Evolutionary conservation across 1,140 invertebrate species (phyloP).

Genomic region (Micrasema longulum): DNA sequence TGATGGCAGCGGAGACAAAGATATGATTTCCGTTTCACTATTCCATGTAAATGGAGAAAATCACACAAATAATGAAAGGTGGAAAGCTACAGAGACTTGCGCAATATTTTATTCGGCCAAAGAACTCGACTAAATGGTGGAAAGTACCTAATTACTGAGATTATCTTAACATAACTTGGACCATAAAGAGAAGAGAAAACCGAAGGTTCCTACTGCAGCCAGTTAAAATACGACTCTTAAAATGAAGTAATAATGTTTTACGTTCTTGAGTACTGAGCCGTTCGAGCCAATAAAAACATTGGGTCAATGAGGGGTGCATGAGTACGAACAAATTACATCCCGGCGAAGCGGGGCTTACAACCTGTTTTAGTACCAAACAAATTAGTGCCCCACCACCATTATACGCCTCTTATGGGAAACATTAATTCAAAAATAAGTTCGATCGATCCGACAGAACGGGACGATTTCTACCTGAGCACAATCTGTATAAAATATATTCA

Average conservation of each 20-base stretch:
- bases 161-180: not conserved
- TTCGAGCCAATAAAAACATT: conserved; percentile 15
- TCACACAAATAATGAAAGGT: conserved; percentile 7
- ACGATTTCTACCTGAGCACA: conserved; percentile 27
- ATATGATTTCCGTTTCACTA: conserved; percentile 1
- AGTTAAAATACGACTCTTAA: too few relatives aligned
- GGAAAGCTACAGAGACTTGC: conserved; percentile 22
- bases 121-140: conserved; percentile 20
- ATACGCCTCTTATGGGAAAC: conserved; percentile 32
- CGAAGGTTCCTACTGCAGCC: conserved; percentile 2
- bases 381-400: conserved; percentile 24
- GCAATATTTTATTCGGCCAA: conserved; percentile 9
- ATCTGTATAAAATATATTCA: conserved; percentile 4
- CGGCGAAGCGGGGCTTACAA: conserved; percentile 1
- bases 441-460: conserved; percentile 5
- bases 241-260: too few relatives aligned
- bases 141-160: conserved; percentile 11
- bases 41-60: conserved; percentile 21
- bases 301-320: conserved; percentile 8
- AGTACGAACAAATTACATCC: conserved; percentile 24
- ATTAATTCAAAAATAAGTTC: conserved; percentile 15
- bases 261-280: not conserved
- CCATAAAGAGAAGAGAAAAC: not conserved
- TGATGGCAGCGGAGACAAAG: conserved; percentile 27
- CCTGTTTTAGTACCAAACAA: conserved; percentile 20